These are phyloP conservation scores for Tapirus terrestris DNA, from an alignment of 2,113 vertebrate species.

Conservation along the genomic window DNA sequence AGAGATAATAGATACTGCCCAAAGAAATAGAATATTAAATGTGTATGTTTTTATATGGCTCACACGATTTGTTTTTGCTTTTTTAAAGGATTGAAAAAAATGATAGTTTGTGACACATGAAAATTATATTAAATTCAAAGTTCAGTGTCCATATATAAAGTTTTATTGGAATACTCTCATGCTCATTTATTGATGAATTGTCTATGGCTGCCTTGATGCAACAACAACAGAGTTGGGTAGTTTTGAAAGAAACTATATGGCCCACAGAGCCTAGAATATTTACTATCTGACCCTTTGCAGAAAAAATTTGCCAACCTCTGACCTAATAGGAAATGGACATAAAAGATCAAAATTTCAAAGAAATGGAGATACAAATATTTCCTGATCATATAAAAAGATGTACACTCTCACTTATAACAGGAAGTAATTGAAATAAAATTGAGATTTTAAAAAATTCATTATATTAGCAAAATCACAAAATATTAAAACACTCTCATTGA, in stretches of 20 bases:
- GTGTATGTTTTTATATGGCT: neutral
- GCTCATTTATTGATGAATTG: too few species aligned
- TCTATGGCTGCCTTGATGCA: too few species aligned
- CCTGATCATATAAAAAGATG: neutral
- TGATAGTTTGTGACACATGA: neutral
- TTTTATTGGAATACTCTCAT: neutral
- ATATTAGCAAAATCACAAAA: neutral
- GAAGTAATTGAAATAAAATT: neutral
- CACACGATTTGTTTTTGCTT: neutral
- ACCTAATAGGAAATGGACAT: neutral
- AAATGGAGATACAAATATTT: neutral
- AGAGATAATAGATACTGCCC: neutral
- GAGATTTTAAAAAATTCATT: neutral
- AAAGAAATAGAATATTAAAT: neutral
- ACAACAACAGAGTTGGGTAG: too few species aligned
- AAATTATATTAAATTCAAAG: neutral
- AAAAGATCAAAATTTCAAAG: neutral
- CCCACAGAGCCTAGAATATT: neutral
- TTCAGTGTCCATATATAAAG: neutral
- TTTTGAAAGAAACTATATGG: neutral
- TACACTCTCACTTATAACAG: neutral
- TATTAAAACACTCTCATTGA: neutral
- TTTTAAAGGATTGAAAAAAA: neutral
- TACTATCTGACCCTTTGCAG: neutral
- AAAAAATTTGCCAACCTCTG: neutral